Conservation (phyloP, 2,113 vertebrate genomes). For the Nesoenas mayeri region DNA sequence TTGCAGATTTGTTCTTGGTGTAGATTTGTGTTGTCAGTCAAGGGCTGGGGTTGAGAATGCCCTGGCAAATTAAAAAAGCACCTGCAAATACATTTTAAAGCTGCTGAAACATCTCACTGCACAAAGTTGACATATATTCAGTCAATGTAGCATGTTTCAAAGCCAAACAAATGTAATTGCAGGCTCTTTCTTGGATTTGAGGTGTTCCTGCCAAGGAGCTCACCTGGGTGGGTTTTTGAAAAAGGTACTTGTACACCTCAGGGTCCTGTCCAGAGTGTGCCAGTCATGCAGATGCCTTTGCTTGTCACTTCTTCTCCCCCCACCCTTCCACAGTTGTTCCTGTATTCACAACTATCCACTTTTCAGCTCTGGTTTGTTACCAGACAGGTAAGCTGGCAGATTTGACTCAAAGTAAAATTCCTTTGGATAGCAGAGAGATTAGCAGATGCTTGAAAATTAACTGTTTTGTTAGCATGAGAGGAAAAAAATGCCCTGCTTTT, state of each 20-base stretch:
- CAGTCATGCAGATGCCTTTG: neutral
- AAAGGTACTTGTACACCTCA: neutral
- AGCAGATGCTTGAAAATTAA: neutral
- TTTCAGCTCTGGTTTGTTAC: neutral
- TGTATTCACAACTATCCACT: neutral
- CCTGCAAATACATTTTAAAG: conserved; percentile 1
- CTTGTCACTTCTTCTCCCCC: neutral
- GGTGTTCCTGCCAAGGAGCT: neutral
- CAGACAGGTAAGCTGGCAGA: neutral
- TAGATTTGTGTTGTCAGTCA: neutral
- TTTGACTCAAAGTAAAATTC: neutral
- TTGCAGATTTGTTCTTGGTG: neutral
- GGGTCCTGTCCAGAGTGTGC: neutral
- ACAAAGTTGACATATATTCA: neutral
- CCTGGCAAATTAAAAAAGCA: neutral
- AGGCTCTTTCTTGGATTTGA: neutral
- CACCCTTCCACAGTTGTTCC: neutral
- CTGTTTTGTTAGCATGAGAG: neutral
- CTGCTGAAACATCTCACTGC: neutral
- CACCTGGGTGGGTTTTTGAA: neutral
- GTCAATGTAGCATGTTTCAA: neutral
- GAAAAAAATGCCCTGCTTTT: neutral
- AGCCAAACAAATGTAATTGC: neutral
- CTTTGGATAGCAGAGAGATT: neutral
- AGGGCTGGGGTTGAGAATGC: neutral